These are phyloP conservation scores for Amiota mariae DNA, from an alignment of 2,888 invertebrate genomes.

Conservation along the genomic window DNA sequence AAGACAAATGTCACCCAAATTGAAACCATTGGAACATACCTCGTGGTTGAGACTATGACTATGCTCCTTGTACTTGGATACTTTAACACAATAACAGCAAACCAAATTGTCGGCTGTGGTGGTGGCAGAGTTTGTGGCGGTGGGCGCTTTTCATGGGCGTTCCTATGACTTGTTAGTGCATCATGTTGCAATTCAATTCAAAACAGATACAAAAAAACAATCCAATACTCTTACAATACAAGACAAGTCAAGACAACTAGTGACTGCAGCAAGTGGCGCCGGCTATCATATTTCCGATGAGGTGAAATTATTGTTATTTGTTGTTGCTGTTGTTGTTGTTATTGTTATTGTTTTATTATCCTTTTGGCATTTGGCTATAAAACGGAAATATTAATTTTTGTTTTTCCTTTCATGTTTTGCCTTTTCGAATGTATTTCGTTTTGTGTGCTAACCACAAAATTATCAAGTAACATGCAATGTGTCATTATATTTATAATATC, in stretches of 20 bases:
- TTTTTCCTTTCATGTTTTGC: constrained; percentile 31
- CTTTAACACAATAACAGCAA: not conserved
- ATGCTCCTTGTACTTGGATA: constrained; percentile 25
- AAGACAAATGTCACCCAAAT: constrained; percentile 17
- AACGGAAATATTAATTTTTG: constrained; percentile 51
- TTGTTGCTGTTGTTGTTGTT: not conserved
- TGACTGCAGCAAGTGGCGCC: constrained; percentile 23
- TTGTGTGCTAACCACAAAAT: constrained; percentile 56
- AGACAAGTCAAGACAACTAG: not conserved
- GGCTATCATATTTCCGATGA: not conserved
- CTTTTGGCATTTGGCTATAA: constrained; percentile 51
- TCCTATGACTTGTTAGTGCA: constrained; percentile 19
- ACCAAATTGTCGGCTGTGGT: constrained; percentile 9
- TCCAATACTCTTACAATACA: too few species aligned
- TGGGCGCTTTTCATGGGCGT: constrained; percentile 21
- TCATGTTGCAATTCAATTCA: constrained; percentile 22
- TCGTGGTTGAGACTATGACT: constrained; percentile 27
- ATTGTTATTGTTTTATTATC: constrained; percentile 30
- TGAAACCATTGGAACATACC: not conserved
- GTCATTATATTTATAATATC: constrained; percentile 54
- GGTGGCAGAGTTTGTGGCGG: constrained; percentile 31
- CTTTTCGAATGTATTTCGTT: constrained; percentile 24
- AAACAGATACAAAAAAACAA: not conserved
- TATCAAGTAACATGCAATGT: constrained; percentile 61
- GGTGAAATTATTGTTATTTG: not conserved